A percentile compares a stretch with the other conserved stretches of the same genome.
These are phyloP conservation scores for Carcharodon carcharias DNA, from an alignment of 2,797 vertebrate genomes.

Conservation along the genomic window DNA sequence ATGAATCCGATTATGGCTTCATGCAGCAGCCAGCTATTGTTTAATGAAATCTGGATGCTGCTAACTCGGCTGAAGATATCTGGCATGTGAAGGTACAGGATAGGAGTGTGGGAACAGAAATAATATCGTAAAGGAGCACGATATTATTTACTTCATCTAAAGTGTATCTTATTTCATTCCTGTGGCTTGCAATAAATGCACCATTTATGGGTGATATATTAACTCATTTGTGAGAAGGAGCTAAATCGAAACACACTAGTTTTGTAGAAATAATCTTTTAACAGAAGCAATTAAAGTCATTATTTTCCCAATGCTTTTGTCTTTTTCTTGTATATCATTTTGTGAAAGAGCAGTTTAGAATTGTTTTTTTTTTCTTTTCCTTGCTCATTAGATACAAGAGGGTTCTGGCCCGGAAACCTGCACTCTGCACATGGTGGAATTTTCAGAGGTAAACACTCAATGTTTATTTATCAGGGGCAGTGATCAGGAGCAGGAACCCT, in stretches of 20 bases:
- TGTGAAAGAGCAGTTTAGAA: neutral
- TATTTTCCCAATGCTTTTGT: neutral
- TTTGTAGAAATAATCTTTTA: neutral
- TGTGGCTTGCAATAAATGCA: neutral
- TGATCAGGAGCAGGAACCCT: too few species aligned
- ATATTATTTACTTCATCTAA: neutral
- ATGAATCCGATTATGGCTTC: neutral
- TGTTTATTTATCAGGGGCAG: neutral
- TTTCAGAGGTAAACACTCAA: constrained; percentile 42
- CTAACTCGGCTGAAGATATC: neutral
- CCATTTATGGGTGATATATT: neutral
- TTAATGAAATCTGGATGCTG: neutral
- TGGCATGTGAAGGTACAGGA: neutral
- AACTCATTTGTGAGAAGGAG: neutral
- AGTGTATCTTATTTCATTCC: neutral
- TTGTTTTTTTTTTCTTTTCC: constrained; percentile 23
- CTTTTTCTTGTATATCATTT: neutral
- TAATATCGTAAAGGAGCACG: neutral
- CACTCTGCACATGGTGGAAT: constrained; percentile 42
- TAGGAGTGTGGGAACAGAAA: neutral
- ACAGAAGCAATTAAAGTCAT: too few species aligned
- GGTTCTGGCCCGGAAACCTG: constrained; percentile 43
- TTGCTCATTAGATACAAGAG: constrained; percentile 42
- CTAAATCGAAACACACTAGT: neutral
- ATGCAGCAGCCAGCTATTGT: too few species aligned